These are phyloP conservation scores for Folsomia manolachei DNA, from an alignment of 2,888 invertebrate genomes.

Conservation along the genomic window DNA sequence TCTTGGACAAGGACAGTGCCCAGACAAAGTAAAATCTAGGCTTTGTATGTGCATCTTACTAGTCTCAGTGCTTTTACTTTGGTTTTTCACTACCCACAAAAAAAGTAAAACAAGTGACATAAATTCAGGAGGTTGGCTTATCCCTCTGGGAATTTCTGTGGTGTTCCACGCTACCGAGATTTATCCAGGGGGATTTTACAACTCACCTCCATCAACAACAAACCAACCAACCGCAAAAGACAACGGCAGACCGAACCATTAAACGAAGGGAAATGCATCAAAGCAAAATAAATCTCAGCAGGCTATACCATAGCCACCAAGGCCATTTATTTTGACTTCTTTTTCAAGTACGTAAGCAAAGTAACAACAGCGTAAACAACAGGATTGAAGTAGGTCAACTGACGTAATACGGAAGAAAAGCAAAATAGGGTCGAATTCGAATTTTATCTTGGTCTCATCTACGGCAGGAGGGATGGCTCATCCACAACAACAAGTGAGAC, in stretches of 20 bases:
- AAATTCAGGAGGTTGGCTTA: slow-evolving; percentile 27
- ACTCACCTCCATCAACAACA: not conserved
- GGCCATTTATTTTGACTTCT: not conserved
- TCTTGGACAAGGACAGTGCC: too few species aligned
- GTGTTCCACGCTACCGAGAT: slow-evolving; percentile 5
- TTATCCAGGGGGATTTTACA: slow-evolving; percentile 18
- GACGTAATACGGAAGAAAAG: not conserved
- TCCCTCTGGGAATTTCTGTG: slow-evolving; percentile 19
- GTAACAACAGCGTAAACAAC: not conserved
- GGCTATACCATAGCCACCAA: too few species aligned
- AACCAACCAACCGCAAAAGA: not conserved
- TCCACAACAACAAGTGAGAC: too few species aligned
- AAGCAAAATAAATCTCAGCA: not conserved
- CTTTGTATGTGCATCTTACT: too few species aligned
- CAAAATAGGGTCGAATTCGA: not conserved
- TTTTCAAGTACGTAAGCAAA: not conserved
- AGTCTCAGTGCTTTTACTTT: too few species aligned
- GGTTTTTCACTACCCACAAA: too few species aligned
- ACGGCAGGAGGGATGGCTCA: too few species aligned
- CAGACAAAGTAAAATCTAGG: too few species aligned
- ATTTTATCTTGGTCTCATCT: not conserved
- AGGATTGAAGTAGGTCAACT: slow-evolving; percentile 7
- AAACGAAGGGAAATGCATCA: not conserved
- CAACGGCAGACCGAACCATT: too few species aligned
- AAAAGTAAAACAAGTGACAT: slow-evolving; percentile 31